Evolutionary conservation across 2,113 vertebrate genomes (phyloP).

Genomic region (Aspidoscelis tigris): DNA sequence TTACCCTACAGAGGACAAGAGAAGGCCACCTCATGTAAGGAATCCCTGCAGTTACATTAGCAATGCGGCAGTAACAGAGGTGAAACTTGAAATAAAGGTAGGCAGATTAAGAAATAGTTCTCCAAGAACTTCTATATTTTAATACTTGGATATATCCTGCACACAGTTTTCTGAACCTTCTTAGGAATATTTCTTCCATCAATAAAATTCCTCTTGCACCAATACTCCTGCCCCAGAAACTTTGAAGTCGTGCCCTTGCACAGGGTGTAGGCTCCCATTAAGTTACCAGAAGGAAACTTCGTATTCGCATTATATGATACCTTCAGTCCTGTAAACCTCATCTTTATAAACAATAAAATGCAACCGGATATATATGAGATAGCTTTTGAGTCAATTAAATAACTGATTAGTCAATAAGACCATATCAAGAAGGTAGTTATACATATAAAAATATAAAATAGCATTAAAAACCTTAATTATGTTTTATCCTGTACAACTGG

Average conservation of each 20-base stretch:
- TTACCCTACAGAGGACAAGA: slow-evolving; percentile 82
- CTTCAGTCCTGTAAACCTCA: no score
- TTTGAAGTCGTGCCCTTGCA: neutral
- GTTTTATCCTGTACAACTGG: no score
- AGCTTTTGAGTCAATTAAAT: no score
- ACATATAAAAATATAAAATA: no score
- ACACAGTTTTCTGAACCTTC: neutral
- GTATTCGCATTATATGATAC: no score
- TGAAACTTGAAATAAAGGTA: neutral
- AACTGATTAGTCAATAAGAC: no score
- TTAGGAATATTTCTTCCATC: neutral
- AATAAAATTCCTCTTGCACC: neutral
- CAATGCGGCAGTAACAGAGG: slow-evolving; percentile 2
- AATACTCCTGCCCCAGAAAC: neutral
- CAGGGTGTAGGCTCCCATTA: neutral
- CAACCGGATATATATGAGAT: no score
- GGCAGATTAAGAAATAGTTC: neutral
- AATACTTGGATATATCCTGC: neutral
- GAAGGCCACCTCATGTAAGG: neutral
- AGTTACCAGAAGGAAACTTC: neutral
- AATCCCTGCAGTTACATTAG: neutral
- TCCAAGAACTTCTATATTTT: neutral
- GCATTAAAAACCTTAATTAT: no score
- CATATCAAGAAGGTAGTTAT: no score
- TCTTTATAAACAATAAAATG: no score